Evolutionary conservation across 1,140 invertebrate genomes (phyloP).

Genomic region (Drosophila mauritiana): DNA sequence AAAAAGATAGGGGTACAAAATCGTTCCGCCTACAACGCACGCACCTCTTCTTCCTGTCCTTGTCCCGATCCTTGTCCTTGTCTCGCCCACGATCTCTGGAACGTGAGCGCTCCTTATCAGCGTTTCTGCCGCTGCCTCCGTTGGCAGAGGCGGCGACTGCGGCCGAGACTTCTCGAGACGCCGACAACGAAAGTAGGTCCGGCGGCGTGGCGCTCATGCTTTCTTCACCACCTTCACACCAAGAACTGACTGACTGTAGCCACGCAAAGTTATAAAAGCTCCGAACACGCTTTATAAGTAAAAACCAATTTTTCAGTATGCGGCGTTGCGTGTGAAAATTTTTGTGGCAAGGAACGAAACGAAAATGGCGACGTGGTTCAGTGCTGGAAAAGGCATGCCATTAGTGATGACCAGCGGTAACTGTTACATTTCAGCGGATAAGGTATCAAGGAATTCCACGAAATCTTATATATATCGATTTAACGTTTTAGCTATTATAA

Average conservation of each 20-base stretch:
- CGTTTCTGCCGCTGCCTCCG: slow-evolving; percentile 41
- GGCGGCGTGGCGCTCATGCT: slow-evolving; percentile 73
- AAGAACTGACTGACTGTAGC: background rate
- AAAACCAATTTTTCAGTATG: slow-evolving; percentile 26
- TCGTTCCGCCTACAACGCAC: background rate
- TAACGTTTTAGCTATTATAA: too few relatives aligned
- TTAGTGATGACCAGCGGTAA: background rate
- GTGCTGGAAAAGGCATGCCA: slow-evolving; percentile 8
- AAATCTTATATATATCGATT: too few relatives aligned
- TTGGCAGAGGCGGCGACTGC: slow-evolving; percentile 35
- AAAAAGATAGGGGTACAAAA: background rate
- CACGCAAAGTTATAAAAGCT: background rate
- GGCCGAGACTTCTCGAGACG: slow-evolving; percentile 45
- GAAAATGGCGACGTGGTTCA: slow-evolving; percentile 42
- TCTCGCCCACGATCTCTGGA: slow-evolving; percentile 83
- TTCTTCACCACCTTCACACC: background rate
- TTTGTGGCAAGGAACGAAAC: slow-evolving; percentile 22
- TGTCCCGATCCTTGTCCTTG: slow-evolving; percentile 85
- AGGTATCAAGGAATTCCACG: too few relatives aligned
- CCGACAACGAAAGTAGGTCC: slow-evolving; percentile 32
- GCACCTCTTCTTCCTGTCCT: slow-evolving; percentile 84
- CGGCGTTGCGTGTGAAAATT: slow-evolving; percentile 42
- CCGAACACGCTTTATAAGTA: background rate
- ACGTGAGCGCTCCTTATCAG: slow-evolving; percentile 70
- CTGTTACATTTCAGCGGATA: background rate